Percentiles rank a stretch among this genome's conserved stretches.
phyloP scores from a whole-genome alignment of 2,113 vertebrate species.

The Nothocercus nigrocapillus region DNA sequence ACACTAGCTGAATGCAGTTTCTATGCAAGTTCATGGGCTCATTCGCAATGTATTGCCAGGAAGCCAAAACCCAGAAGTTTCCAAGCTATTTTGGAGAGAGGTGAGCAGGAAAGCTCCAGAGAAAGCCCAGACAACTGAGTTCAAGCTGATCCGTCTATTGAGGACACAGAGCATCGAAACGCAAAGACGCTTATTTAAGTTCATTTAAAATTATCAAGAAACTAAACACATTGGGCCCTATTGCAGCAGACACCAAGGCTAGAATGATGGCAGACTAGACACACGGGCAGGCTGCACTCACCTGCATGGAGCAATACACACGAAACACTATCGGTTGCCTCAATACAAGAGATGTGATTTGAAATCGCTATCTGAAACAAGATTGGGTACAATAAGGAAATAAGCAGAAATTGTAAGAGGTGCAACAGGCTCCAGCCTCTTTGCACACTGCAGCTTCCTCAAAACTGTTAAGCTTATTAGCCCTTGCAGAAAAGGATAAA shows the following conservation, averaged over 20 bases:
- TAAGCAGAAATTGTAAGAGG: background rate
- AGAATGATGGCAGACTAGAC: too few species aligned
- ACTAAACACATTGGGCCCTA: fast-evolving
- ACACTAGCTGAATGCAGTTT: background rate
- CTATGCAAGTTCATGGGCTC: background rate
- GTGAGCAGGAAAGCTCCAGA: background rate
- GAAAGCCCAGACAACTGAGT: background rate
- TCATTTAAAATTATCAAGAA: background rate
- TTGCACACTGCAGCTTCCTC: background rate
- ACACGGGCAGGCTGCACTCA: fast-evolving
- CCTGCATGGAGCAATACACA: background rate
- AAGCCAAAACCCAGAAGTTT: background rate
- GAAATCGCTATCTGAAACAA: fast-evolving
- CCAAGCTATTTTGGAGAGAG: background rate
- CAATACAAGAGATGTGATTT: fast-evolving
- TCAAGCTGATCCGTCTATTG: background rate
- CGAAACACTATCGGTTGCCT: background rate
- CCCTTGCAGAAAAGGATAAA: constrained; percentile 30
- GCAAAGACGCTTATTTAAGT: background rate
- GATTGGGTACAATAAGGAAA: background rate
- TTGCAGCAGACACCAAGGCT: background rate
- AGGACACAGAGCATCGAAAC: background rate
- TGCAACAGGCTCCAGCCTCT: background rate
- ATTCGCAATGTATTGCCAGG: fast-evolving
- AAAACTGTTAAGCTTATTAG: constrained; percentile 30